Percentiles rank a stretch among this genome's conserved stretches.
These are phyloP conservation scores for Sminthurinus signatus DNA, from an alignment of 1,140 invertebrate species.

Conservation along the genomic window DNA sequence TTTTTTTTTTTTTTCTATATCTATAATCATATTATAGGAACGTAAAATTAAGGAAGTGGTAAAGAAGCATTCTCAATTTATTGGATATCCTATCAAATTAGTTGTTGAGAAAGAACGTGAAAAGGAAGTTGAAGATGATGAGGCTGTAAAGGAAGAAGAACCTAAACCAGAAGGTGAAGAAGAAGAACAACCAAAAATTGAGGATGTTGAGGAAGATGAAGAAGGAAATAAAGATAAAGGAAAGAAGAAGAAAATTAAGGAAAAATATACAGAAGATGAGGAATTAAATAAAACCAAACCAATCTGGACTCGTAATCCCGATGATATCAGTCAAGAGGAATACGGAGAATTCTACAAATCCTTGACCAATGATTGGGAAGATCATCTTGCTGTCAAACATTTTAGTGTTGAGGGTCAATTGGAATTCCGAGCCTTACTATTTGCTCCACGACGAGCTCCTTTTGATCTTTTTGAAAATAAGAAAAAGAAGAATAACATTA, in stretches of 20 bases:
- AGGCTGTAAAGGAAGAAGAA: constrained; percentile 61
- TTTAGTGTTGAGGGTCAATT: constrained; percentile 98
- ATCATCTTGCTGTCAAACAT: constrained; percentile 96
- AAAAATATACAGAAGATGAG: constrained; percentile 96
- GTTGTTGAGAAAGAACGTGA: constrained; percentile 89
- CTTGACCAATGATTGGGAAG: constrained; percentile 98
- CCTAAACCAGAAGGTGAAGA: no score
- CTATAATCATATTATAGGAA: constrained; percentile 58
- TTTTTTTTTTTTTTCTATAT: no score
- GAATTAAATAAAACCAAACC: constrained; percentile 99
- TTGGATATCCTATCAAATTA: constrained; percentile 96
- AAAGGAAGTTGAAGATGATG: constrained; percentile 88
- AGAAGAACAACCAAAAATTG: constrained; percentile 72
- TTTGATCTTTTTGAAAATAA: constrained; percentile 98
- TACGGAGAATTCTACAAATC: constrained; percentile 99
- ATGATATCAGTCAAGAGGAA: constrained; percentile 95
- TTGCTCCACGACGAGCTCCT: constrained; percentile 87
- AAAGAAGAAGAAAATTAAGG: constrained; percentile 93
- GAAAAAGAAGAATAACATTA: constrained; percentile 98
- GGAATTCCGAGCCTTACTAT: constrained; percentile 93
- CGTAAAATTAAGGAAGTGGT: constrained; percentile 92
- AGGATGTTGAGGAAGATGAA: constrained; percentile 80
- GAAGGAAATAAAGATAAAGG: constrained; percentile 77
- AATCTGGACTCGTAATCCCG: constrained; percentile 96
- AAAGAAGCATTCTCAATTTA: constrained; percentile 99